Evolutionary conservation across 2,113 vertebrate species (phyloP), one percentile per base, ranked within the genome.

Genomic region (Taxidea taxus): DNA sequence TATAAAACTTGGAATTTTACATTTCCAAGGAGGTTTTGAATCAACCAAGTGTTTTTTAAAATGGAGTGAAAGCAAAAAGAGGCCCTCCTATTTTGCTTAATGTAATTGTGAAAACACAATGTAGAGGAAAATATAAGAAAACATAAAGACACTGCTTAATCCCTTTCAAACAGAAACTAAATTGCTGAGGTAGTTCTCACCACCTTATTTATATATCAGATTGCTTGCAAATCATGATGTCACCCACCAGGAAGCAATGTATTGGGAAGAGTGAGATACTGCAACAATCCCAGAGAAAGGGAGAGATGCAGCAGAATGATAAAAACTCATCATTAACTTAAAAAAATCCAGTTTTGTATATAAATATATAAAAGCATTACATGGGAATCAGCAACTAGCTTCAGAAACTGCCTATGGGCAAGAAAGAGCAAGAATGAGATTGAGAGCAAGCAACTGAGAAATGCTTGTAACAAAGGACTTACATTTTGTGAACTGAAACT

Each of bases 181-280:
- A 80, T 70, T 94, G 82, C 72, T 94, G 81, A 97, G 82, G 75
- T 95, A 94, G 93, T 95, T 97, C 88, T 95, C 80, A 93, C 78
- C 42, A 85, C 23, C 56, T 81, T 94, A 95, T 87, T 95, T 97
- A 96, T 97, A 92, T 93, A 93, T 85, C 37, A 21, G 90, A 86
- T 68, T 56, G 92, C 90, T 97, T 64, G 62, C 83, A 96, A 95
- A 96, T 91, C 93, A 95, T 94, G 60, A 95, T 82, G 80, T 96
- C 94, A 97, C 78, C 84, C 91, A 96, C 58, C 37, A 95, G 82
- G 88, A 92, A 97, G 95, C 96, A 94, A 93, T 94, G 66, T 39
- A 87, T 95, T 64, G 56, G 47, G 83, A 81, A 51, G 47, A 94
- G 58, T 34, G n/a, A 0, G 23, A 87, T 77, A 93, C n/a, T 18